Evolutionary conservation across 2,888 invertebrate species (phyloP), one percentile per base, ranked within the genome.

Genomic region (Dastarcus helophoroides): DNA sequence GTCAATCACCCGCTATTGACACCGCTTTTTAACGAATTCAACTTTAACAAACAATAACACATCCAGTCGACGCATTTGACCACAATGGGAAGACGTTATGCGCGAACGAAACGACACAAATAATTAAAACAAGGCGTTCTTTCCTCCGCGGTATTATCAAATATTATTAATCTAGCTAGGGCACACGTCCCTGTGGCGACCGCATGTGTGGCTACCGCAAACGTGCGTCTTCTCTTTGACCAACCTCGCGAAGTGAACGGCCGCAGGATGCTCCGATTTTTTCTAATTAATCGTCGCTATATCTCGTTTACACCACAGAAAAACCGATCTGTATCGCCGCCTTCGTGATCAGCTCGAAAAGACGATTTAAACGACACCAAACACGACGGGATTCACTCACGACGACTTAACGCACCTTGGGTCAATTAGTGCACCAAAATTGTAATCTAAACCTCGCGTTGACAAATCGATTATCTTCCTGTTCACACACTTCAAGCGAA

Each of bases 391-490:
- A 41, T 52, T 55, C 42, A 41, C 45, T 41, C 33, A 39, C 42
- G 47, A 49, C 38, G 44, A 48, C 48, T 41, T 46, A 51, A 61
- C 62, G 54, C 60, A 65, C 63, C 65, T 64, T 57, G 53, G 62
- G 60, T 65, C 64, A 64, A 65, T 65, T 63, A 64, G 58, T 57
- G 54, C 58, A 60, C 61, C 59, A 65, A 62, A 62, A 60, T 63
- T 62, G 62, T 62, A 63, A 64, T 65, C 64, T 63, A 59, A 59
- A 58, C 56, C 53, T 58, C 52, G 56, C 56, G 62, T 64, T 63
- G 67, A 67, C 67, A 64, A 67, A 66, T 66, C 66, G 65, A 66
- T 65, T 66, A 64, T 62, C 59, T 60, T 54, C 52, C 49, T 54
- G 56, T 53, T 53, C 47, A 52, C 48, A 53, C 48, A 53, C 50